These are phyloP conservation scores for Spodoptera littoralis DNA, from an alignment of 2,888 invertebrate species.

Conservation along the genomic window DNA sequence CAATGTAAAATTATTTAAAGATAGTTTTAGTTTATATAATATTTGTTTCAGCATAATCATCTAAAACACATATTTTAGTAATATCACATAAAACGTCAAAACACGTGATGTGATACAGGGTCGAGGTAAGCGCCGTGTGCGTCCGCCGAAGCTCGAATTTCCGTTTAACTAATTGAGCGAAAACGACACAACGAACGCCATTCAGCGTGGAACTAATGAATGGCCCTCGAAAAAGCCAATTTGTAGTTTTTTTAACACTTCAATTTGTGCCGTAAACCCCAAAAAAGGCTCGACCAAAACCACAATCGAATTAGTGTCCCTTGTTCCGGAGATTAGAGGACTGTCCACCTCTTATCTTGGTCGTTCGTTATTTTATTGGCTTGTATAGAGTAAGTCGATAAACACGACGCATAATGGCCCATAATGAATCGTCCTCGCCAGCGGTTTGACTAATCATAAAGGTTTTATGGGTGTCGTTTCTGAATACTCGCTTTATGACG, in stretches of 20 bases:
- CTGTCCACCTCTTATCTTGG: conserved; percentile 87
- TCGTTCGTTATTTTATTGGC: conserved; percentile 89
- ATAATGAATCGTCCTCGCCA: conserved; percentile 87
- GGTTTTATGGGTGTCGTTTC: conserved; percentile 85
- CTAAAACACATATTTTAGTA: conserved; percentile 44
- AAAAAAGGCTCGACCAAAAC: conserved; percentile 87
- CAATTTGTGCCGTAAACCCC: conserved; percentile 88
- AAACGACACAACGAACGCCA: conserved; percentile 86
- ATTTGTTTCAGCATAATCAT: conserved; percentile 50
- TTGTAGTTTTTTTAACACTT: conserved; percentile 89
- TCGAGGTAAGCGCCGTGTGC: conserved; percentile 66
- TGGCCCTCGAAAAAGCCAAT: conserved; percentile 86
- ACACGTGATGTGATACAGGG: conserved; percentile 39
- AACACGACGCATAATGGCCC: conserved; percentile 88
- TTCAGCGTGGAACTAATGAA: conserved; percentile 86
- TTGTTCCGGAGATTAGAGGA: conserved; percentile 89
- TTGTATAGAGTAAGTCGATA: conserved; percentile 88
- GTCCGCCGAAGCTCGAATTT: conserved; percentile 74
- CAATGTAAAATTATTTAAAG: conserved; percentile 26
- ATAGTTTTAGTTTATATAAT: conserved; percentile 16
- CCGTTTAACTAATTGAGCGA: conserved; percentile 88
- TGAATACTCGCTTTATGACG: conserved; percentile 78
- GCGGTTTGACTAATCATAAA: conserved; percentile 88
- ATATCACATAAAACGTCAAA: conserved; percentile 57
- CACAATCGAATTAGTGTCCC: conserved; percentile 89